Evolutionary conservation across 1,140 invertebrate species (phyloP), one percentile per base, ranked within the genome.

Genomic region (Apis mellifera): DNA sequence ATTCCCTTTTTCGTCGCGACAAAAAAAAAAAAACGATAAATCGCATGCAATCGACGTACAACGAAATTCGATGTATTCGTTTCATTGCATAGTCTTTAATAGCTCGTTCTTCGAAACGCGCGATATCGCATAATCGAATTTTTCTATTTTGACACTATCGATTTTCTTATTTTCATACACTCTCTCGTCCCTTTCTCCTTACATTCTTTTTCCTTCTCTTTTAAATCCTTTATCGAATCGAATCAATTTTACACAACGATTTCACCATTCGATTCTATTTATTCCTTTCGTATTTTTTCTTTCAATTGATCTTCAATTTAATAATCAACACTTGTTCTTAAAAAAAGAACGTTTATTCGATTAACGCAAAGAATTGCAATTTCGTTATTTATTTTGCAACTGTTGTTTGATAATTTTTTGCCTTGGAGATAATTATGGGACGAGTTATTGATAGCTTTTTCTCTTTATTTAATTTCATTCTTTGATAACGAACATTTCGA

Each of bases 41-140:
- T 73, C 12, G 32, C 13, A 13, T n/a, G 42, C 15, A n/a, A 26
- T 32, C 54, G 19, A n/a, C 32, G 26, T 59, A 1, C 55, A 42
- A 21, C 32, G n/a, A 74, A 23, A 74, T 23, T 74, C 57, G 32
- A 60, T 19, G 71, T 42, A 74, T n/a, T 59, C 71, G 55, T 73
- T 50, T 42, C 21, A 17, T 60, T 50, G 71, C 71, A 42, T 26
- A n/a, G n/a, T 54, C 32, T 19, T 60, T 32, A 60, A 60, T 48
- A 23, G 32, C 9, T 55, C 55, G 54, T 57, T 57, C 26, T 21
- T 59, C 55, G 13, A 48, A 23, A 48, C 42, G 26, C 42, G 26
- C 12, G 11, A 55, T n/a, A 48, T 15, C 54, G 19, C 32, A 60
- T 74, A 60, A 59, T 74, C 57, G 55, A 19, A 62, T 74, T 60